Evolutionary conservation across 2,113 vertebrate genomes (phyloP).

Genomic region (Chionomys nivalis): DNA sequence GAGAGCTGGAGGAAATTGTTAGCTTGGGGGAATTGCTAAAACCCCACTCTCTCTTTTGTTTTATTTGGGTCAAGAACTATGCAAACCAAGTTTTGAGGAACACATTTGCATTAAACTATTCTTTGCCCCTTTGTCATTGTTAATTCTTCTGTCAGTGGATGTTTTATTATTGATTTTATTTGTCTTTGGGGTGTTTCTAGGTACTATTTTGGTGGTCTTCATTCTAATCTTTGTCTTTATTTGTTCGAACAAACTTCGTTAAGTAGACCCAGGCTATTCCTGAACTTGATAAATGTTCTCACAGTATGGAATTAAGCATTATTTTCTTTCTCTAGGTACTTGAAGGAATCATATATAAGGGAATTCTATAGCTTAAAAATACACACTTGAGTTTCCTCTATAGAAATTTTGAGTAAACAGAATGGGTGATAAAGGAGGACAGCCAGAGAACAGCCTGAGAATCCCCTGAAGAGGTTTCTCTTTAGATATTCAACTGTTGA

Average conservation of each 20-base stretch:
- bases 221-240: background rate
- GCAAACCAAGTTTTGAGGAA: background rate
- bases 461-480: background rate
- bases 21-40: conserved; percentile 4
- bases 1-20: conserved; percentile 3
- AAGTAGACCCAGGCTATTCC: background rate
- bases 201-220: background rate
- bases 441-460: background rate
- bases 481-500: background rate
- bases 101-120: background rate
- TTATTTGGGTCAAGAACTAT: background rate
- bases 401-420: background rate
- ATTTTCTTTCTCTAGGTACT: background rate
- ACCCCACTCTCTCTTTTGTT: background rate
- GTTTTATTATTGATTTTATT: background rate
- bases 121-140: background rate
- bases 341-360: background rate
- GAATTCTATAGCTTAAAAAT: conserved; percentile 10
- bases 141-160: background rate
- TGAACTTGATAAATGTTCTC: background rate
- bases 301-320: background rate
- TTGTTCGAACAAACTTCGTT: background rate
- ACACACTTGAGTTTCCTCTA: background rate
- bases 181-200: conserved; percentile 12
- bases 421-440: background rate